Conservation (phyloP, 2,113 vertebrate genomes). For the Arizona elegans region DNA sequence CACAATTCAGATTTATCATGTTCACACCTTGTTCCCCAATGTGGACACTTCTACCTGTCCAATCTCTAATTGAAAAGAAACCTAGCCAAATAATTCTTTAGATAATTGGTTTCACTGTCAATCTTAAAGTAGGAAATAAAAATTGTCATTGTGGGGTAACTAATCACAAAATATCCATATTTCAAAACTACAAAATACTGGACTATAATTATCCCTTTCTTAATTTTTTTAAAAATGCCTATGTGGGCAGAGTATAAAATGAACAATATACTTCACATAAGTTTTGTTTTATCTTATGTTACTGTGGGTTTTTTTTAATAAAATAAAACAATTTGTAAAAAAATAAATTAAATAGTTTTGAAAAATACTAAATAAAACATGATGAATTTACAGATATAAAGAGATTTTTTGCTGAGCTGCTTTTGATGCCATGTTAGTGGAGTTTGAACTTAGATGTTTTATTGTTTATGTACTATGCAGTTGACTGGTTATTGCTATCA, state of each 20-base stretch:
- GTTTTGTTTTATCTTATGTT: neutral
- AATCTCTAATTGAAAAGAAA: neutral
- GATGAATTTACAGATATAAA: neutral
- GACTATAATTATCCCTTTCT: neutral
- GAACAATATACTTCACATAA: neutral
- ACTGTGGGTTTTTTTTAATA: neutral
- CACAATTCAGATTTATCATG: neutral
- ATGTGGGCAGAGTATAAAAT: neutral
- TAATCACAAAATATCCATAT: neutral
- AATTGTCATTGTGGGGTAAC: neutral
- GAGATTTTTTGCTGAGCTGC: neutral
- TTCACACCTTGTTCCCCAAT: neutral
- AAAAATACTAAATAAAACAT: neutral
- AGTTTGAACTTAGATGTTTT: neutral
- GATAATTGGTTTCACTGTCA: neutral
- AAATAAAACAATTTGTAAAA: neutral
- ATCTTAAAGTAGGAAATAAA: neutral
- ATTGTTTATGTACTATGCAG: neutral
- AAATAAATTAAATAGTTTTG: neutral
- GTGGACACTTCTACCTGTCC: neutral
- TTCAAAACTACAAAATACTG: neutral
- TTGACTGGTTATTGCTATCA: neutral
- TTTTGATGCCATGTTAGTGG: neutral
- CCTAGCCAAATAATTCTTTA: neutral
- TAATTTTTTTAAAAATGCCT: neutral